phyloP scores from a whole-genome alignment of 2,113 vertebrate genomes.

The Harpagus bidentatus region DNA sequence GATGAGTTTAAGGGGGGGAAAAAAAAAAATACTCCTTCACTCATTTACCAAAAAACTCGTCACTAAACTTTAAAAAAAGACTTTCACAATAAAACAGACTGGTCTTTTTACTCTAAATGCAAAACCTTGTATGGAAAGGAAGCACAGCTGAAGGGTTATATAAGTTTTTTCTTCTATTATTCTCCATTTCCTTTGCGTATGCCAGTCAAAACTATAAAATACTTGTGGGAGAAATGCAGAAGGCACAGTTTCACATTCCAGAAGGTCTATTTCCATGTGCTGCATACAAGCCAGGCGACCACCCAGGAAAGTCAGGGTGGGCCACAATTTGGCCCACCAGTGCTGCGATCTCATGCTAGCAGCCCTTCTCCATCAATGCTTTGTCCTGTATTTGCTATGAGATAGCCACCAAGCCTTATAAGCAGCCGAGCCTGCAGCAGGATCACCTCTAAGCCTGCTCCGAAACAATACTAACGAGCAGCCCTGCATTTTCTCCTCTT shows the following conservation, averaged over 20 bases:
- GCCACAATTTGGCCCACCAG: not conserved
- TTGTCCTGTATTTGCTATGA: not conserved
- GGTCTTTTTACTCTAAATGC: conserved; percentile 38
- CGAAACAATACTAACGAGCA: not conserved
- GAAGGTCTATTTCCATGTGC: conserved; percentile 24
- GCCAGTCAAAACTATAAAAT: conserved; percentile 62
- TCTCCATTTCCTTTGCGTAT: conserved; percentile 26
- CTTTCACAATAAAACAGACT: not conserved
- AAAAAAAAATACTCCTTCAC: not conserved
- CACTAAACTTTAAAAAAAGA: conserved; percentile 8
- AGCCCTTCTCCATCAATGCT: not conserved
- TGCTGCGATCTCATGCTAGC: not conserved
- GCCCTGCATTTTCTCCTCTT: not conserved
- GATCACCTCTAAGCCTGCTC: not conserved
- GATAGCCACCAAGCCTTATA: not conserved
- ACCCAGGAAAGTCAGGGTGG: conserved; percentile 5
- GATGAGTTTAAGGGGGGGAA: not conserved
- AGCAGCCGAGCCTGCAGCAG: fast-evolving
- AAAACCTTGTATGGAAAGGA: conserved; percentile 42
- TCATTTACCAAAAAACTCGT: conserved; percentile 29
- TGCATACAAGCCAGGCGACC: not conserved
- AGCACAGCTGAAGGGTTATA: conserved; percentile 40
- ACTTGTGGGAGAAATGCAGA: conserved; percentile 47
- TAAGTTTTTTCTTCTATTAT: conserved; percentile 56
- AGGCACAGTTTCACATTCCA: conserved; percentile 38